Evolutionary conservation across 2,888 invertebrate genomes (phyloP), one percentile per base, ranked within the genome.

Genomic region (Watsonalla binaria): DNA sequence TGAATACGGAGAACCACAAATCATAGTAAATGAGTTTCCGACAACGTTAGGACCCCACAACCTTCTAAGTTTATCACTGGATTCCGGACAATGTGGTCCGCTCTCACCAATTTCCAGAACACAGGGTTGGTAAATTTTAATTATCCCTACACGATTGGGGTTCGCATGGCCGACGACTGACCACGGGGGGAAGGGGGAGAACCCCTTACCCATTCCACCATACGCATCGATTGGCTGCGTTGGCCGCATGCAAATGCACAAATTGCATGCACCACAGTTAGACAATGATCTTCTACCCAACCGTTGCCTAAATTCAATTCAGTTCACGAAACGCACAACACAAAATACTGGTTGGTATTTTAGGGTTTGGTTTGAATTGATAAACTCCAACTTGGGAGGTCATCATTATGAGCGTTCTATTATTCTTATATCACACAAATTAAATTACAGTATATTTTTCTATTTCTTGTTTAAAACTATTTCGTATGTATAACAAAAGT

Each of bases 211-310:
- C 15, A 42, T n/a, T 37, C 53, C 64, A 76, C 73, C 68, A 54
- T 65, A 81, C 80, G 82, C 83, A 84, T 85, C 83, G 83, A 84
- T 84, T 84, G 77, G 68, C 61, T 61, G 67, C 68, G 61, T 73
- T 70, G 69, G 66, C 68, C 70, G 78, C 76, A 82, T 84, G 80
- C 81, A 84, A 84, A 84, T 84, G 82, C 76, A 82, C 76, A 76
- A 72, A 72, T 69, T 67, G 63, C 61, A 54, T 61, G 59, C 56
- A 60, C 61, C 55, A 60, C 55, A 57, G 61, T 50, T 62, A 57
- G 56, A 37, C 62, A 52, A 34, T 45, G 46, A 55, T 53, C 61
- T 46, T 35, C 35, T 46, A 24, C 13, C 9, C n/a, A 46, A 42
- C 5, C 11, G 11, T 11, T 8, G 42, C 42, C 42, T 42, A 42